Base-by-base conservation (phyloP, 2,113 vertebrate genomes). In the Oxyura jamaicensis region DNA sequence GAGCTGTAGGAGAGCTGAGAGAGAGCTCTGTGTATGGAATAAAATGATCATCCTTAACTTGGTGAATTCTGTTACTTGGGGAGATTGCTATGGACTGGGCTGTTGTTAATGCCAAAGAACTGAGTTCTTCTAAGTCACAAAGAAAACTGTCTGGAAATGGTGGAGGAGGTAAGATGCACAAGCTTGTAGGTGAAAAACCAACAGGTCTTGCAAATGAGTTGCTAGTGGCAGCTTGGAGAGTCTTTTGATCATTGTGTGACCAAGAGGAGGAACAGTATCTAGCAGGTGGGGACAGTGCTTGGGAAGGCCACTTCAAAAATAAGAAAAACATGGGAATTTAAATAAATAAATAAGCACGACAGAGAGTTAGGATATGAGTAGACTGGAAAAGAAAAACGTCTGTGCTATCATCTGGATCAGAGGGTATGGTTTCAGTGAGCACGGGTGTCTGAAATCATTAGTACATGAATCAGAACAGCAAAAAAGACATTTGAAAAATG, bases 181-280 rank as follows among this genome's bases (percentile, higher is more conserved):
- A 91, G 87, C 86, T 93, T 46, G 97, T 91, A 74, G 98, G 97
- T 39, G 97, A 97, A 72, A 95, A 75, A 39, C 91, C 96, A 96
- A 97, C 58, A 83, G 98, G 98, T 94, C 98, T 97, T 78, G 98
- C 97, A 39, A 99, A 96, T 96, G 98, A 98, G 91, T 98, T 98
- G 33, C 62, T 97, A 96, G 97, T 95, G 93, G 98, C 20, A 65
- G 97, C 93, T 69, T 97, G 98, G 71, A 98, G 95, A 83, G 95
- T 94, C 73, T 95, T 96, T 97, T 95, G 96, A 59, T 95, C 95
- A 76, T 13, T 95, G 89, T 72, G 89, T 96, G 95, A 94, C 95
- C 91, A 97, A 88, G 96, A 85, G 25, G 96, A 93, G 62, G 91
- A 68, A 90, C 91, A 95, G 89, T 95, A 94, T 75, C 69, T 95